Percentiles rank a stretch among this genome's conserved stretches.
Conservation (phyloP, 2,888 invertebrate species). For the Synanthedon vespiformis region DNA sequence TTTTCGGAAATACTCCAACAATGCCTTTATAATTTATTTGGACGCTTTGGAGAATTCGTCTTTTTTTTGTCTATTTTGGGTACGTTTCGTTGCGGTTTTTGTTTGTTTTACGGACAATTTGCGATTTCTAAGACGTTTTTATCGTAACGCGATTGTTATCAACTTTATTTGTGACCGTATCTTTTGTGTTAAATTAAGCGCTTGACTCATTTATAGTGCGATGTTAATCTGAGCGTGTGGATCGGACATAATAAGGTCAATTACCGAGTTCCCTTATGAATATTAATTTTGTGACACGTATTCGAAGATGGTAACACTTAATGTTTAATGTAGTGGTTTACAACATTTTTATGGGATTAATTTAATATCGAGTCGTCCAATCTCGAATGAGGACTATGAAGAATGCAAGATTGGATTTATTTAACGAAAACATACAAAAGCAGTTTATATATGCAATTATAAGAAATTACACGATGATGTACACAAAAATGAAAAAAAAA, state of each 20-base stretch:
- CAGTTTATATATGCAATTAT: too few species aligned
- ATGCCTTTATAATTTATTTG: conserved; percentile 63
- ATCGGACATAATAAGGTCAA: conserved; percentile 54
- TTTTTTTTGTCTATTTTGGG: conserved; percentile 31
- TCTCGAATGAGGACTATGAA: neutral
- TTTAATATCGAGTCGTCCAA: neutral
- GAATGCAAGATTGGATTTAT: too few species aligned
- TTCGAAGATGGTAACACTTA: conserved; percentile 34
- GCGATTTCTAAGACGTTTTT: conserved; percentile 41
- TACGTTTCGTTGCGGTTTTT: conserved; percentile 53
- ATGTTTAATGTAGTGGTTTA: conserved; percentile 21
- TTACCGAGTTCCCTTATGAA: conserved; percentile 52
- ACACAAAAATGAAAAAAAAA: too few species aligned
- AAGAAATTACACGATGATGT: too few species aligned
- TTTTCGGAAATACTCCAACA: conserved; percentile 62
- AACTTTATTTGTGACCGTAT: conserved; percentile 20
- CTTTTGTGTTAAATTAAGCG: conserved; percentile 37
- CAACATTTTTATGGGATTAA: conserved; percentile 22
- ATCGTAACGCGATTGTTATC: conserved; percentile 14
- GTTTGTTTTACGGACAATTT: conserved; percentile 65
- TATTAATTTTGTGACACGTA: conserved; percentile 36
- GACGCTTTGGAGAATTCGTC: conserved; percentile 16
- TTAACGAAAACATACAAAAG: too few species aligned
- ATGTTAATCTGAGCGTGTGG: conserved; percentile 48
- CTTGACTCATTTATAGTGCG: conserved; percentile 37